Evolutionary conservation across 1,140 invertebrate species (phyloP), one percentile per base, ranked within the genome.

Genomic region (Helicoverpa zea): DNA sequence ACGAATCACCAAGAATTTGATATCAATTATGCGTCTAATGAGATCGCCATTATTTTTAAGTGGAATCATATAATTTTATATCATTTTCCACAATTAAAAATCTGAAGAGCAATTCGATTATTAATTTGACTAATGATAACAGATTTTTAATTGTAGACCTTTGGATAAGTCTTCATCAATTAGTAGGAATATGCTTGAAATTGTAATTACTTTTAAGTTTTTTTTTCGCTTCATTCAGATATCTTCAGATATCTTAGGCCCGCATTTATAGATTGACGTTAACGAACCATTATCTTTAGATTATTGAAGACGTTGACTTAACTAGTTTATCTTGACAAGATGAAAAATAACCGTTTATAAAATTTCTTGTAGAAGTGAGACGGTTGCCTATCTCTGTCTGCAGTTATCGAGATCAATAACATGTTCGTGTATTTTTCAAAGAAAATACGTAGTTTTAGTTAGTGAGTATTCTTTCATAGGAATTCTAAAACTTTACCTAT

Each of bases 141-240:
- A 49, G 56, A 77, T 77, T 77, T 77, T 77, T 77, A 77, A 77
- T 64, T 54, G 61, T 43, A 66, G 61, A 66, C 47, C 59, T 66
- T 64, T 70, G 23, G 23, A 29, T 52, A 70, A 70, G 11, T 54
- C 66, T 54, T 30, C 12, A 52, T 10, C 47, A 70, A 54, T 70
- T 70, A 66, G 64, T 70, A n/a, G 49, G 18, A 70, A 30, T 35
- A 70, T 43, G 43, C 64, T 49, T 51, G 11, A 49, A 23, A 68
- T 23, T 68, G 16, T 68, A 49, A 68, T 72, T 72, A 54, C 52
- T 5, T 70, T 52, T 72, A 29, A 72, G 49, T 30, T 51, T 54
- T 72, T 30, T 51, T 54, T 72, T 30, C 12, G 14, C 64, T 47
- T 47, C 63, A 47, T 66, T 66, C n/a, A n/a, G n/a, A n/a, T n/a